Percentiles rank a stretch among this genome's conserved stretches.
Conservation (phyloP, 2,113 vertebrate genomes). For the Gavia stellata region DNA sequence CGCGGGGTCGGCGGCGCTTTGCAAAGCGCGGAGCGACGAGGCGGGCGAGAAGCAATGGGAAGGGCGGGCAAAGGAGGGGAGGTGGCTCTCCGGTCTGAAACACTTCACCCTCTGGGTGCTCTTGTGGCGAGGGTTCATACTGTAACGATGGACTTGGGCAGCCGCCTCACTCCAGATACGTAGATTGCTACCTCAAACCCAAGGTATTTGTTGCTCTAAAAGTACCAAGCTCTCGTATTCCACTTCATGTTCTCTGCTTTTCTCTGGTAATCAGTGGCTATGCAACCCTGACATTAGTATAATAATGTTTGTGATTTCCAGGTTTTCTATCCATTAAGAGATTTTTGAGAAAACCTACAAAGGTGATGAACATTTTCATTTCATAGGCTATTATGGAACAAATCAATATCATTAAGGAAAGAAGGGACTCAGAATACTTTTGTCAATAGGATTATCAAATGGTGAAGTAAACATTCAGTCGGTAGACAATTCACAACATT, state of each 20-base stretch:
- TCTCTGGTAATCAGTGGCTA: neutral
- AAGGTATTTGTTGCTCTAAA: rapidly evolving
- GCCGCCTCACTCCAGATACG: neutral
- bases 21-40: too few relatives aligned
- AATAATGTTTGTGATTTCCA: too few relatives aligned
- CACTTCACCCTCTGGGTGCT: neutral
- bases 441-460: neutral
- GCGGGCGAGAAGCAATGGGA: too few relatives aligned
- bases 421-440: neutral
- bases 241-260: too few relatives aligned
- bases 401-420: neutral
- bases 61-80: rapidly evolving
- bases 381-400: rapidly evolving
- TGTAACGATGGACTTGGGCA: neutral
- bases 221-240: rapidly evolving
- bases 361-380: neutral
- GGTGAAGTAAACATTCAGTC: neutral
- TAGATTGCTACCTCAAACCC: neutral
- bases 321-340: too few relatives aligned
- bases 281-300: too few relatives aligned
- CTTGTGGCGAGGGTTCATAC: too few relatives aligned
- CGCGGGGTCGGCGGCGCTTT: too few relatives aligned
- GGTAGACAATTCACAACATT: neutral
- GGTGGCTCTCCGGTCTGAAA: rapidly evolving
- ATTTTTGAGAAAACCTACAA: neutral